phyloP scores from a whole-genome alignment of 2,113 vertebrate species.

The Myotis lucifugus region DNA sequence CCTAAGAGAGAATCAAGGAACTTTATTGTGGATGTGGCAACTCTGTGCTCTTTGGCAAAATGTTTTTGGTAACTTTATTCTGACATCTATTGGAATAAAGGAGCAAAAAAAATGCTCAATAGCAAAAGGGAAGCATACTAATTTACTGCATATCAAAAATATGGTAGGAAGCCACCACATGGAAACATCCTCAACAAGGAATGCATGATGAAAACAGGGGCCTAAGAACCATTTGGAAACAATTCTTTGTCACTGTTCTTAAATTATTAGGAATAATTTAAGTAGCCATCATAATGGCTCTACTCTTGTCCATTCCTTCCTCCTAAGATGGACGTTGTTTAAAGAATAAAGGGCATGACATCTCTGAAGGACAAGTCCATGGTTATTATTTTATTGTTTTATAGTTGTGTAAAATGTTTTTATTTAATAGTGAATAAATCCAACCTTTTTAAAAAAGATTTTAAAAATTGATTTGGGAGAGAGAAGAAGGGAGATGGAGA shows the following conservation, averaged over 20 bases:
- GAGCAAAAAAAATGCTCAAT: slow-evolving; percentile 34
- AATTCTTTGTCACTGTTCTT: slow-evolving; percentile 2
- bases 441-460: background rate
- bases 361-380: background rate
- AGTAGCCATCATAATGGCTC: slow-evolving; percentile 21
- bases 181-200: slow-evolving; percentile 11
- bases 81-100: slow-evolving; percentile 42
- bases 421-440: slow-evolving; percentile 44
- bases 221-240: background rate
- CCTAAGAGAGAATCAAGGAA: background rate
- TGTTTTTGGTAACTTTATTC: background rate
- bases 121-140: background rate
- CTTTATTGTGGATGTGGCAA: background rate
- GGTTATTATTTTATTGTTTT: slow-evolving; percentile 16
- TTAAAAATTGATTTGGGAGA: background rate
- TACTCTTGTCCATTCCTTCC: background rate
- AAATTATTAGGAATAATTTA: slow-evolving; percentile 19
- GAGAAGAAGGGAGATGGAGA: no score
- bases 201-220: background rate
- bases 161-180: slow-evolving; percentile 20
- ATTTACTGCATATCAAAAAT: slow-evolving; percentile 52
- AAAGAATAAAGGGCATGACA: slow-evolving; percentile 27
- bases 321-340: slow-evolving; percentile 3
- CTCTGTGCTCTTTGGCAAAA: background rate
- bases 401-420: slow-evolving; percentile 43